Evolutionary conservation across 1,140 invertebrate species (phyloP).

Genomic region (Bathynomus jamesi): DNA sequence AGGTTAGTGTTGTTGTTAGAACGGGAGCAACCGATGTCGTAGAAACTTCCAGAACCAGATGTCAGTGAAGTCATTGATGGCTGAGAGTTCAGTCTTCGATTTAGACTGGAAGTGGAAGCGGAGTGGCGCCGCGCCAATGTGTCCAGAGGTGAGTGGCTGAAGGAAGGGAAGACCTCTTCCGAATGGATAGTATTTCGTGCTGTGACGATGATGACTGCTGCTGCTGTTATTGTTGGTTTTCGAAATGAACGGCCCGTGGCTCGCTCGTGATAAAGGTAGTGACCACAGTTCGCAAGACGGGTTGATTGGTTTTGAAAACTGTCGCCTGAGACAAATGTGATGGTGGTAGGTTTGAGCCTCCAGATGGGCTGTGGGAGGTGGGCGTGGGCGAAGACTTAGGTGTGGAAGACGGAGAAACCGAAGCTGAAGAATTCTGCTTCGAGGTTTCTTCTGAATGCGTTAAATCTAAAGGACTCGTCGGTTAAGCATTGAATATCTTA

Average conservation of each 20-base stretch:
- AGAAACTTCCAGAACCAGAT: conserved; percentile 11
- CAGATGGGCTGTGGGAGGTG: background rate
- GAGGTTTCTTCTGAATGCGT: conserved; percentile 6
- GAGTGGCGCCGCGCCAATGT: conserved; percentile 23
- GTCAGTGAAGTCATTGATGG: conserved; percentile 21
- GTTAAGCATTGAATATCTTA: conserved; percentile 49
- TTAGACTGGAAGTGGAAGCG: conserved; percentile 26
- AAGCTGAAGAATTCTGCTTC: background rate
- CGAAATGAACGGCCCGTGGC: background rate
- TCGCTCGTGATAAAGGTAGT: background rate
- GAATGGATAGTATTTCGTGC: background rate
- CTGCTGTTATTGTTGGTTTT: too few relatives aligned
- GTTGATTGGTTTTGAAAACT: conserved; percentile 21
- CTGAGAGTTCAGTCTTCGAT: conserved; percentile 20
- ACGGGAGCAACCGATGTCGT: background rate
- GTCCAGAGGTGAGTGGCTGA: conserved; percentile 13
- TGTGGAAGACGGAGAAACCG: background rate
- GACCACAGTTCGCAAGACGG: conserved; percentile 14
- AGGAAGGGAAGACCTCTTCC: conserved; percentile 19
- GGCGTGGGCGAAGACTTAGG: background rate
- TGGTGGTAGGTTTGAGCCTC: background rate
- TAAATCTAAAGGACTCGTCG: conserved; percentile 37
- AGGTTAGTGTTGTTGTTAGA: background rate
- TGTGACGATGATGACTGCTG: background rate
- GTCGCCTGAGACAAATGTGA: conserved; percentile 4